A percentile compares a stretch with the other conserved stretches of the same genome.
phyloP scores from a whole-genome alignment of 1,140 invertebrate genomes.

The Drosophila serrata region DNA sequence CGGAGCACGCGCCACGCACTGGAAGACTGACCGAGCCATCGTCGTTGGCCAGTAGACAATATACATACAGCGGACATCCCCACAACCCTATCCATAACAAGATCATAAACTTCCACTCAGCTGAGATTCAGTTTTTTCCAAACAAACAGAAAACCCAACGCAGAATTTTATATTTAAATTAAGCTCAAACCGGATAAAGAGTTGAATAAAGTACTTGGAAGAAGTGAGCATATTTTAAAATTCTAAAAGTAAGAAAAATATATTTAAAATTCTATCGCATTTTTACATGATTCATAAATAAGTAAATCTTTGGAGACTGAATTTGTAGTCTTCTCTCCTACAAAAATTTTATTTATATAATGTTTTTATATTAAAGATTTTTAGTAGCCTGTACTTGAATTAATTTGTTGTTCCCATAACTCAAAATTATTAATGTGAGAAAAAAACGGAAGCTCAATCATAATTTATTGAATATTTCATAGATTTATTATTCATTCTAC shows the following conservation, averaged over 20 bases:
- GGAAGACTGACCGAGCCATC: conserved; percentile 22
- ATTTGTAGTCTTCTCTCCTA: no score
- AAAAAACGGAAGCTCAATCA: not conserved
- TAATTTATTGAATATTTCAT: not conserved
- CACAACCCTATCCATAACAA: conserved; percentile 12
- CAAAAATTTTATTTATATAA: no score
- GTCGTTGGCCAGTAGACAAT: conserved; percentile 8
- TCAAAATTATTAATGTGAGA: not conserved
- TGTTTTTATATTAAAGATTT: not conserved
- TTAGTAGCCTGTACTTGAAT: not conserved
- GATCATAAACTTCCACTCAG: conserved; percentile 8
- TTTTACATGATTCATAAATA: not conserved
- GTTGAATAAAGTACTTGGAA: no score
- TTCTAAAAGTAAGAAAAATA: not conserved
- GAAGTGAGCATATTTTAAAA: not conserved
- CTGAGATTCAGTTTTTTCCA: not conserved
- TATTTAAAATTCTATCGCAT: no score
- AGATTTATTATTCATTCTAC: conserved; percentile 1
- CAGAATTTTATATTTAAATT: not conserved
- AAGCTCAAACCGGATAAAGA: not conserved
- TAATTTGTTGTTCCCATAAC: not conserved
- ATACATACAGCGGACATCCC: conserved; percentile 35
- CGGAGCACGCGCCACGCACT: conserved; percentile 54
- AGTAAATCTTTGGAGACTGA: no score
- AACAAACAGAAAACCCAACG: not conserved